A percentile compares a stretch with the other conserved stretches of the same genome.
Conservation (phyloP, 2,113 vertebrate species). For the Xiphophorus maculatus region DNA sequence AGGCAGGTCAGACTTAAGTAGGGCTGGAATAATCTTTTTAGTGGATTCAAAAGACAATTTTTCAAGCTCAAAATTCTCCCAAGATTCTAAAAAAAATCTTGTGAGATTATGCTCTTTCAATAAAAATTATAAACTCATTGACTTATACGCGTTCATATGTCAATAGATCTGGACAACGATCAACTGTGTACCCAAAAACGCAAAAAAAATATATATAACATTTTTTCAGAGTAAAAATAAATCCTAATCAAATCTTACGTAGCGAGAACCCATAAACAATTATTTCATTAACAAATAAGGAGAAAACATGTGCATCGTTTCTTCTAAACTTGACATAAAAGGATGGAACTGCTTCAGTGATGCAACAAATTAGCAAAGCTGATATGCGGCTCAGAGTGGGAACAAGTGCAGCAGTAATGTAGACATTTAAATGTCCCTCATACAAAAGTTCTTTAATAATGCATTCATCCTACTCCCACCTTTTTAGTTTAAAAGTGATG, state of each 20-base stretch:
- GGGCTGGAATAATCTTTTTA: neutral
- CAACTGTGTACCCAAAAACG: too few species aligned
- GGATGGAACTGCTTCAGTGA: neutral
- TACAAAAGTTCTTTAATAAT: constrained; percentile 30
- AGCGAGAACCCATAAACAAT: neutral
- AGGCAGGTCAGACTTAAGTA: neutral
- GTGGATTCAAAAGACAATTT: neutral
- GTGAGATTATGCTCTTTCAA: too few species aligned
- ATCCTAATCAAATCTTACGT: too few species aligned
- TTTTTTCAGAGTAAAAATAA: too few species aligned
- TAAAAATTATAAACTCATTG: too few species aligned
- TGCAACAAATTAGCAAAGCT: neutral
- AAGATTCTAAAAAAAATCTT: too few species aligned
- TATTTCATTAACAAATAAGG: neutral
- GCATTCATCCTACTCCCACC: constrained; percentile 1
- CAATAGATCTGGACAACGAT: too few species aligned
- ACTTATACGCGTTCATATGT: too few species aligned
- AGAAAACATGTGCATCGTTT: neutral
- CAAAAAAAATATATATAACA: too few species aligned
- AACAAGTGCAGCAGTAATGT: neutral
- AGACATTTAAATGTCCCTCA: constrained; percentile 8
- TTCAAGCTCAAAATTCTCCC: neutral
- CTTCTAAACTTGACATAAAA: neutral
- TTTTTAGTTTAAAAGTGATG: neutral
- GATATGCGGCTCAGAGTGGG: neutral